These are phyloP conservation scores for Conus canariensis DNA, from an alignment of 2,888 invertebrate species.

Conservation along the genomic window DNA sequence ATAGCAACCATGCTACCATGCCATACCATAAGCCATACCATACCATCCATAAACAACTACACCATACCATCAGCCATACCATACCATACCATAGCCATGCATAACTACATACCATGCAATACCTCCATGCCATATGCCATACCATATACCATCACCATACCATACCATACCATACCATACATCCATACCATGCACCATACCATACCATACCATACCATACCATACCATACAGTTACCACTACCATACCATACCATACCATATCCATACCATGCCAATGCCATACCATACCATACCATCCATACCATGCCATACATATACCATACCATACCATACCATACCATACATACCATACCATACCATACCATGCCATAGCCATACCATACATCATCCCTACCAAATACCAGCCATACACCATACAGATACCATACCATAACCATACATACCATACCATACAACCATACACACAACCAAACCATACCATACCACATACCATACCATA, in stretches of 20 bases:
- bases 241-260: background rate
- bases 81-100: background rate
- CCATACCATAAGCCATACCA: constrained; percentile 2
- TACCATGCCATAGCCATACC: constrained; percentile 10
- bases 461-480: constrained; percentile 7
- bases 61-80: background rate
- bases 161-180: constrained; percentile 2
- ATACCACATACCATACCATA: constrained; percentile 1
- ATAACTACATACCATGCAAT: background rate
- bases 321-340: constrained; percentile 26
- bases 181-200: background rate
- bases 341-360: constrained; percentile 19
- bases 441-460: constrained; percentile 18
- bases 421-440: constrained; percentile 6
- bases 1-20: background rate
- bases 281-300: background rate
- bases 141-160: background rate
- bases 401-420: background rate
- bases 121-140: background rate
- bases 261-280: background rate
- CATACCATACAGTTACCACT: too few species aligned
- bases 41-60: background rate
- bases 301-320: background rate
- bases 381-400: background rate
- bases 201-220: constrained; percentile 3